Evolutionary conservation across 2,113 vertebrate species (phyloP).

Genomic region (Apteryx mantelli): DNA sequence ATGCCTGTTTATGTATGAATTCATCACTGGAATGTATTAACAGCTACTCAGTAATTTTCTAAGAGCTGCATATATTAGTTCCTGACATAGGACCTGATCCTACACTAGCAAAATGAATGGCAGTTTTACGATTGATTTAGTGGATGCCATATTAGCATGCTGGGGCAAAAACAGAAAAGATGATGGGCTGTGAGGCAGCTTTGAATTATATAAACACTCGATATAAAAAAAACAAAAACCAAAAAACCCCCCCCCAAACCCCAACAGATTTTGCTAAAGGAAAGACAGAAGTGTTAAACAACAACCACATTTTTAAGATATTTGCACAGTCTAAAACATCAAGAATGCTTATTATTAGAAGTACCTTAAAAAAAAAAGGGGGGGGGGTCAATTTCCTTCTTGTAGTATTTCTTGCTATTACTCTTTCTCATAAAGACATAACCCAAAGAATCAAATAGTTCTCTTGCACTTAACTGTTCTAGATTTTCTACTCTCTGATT

Average conservation of each 20-base stretch:
- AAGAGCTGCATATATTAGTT: background rate
- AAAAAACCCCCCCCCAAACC: too few relatives aligned
- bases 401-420: background rate
- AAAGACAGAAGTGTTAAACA: background rate
- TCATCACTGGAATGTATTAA: background rate
- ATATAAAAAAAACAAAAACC: background rate
- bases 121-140: background rate
- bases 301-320: background rate
- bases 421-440: background rate
- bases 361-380: background rate
- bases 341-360: background rate
- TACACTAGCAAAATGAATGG: background rate
- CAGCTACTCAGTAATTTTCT: background rate
- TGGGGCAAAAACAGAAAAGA: background rate
- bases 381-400: background rate
- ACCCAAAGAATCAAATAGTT: background rate
- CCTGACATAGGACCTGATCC: background rate
- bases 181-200: background rate
- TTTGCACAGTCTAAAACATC: background rate
- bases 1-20: background rate
- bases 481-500: background rate
- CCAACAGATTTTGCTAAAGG: background rate
- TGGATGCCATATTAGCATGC: background rate
- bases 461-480: background rate
- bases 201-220: background rate